Percentiles rank a stretch among this genome's conserved stretches.
These are phyloP conservation scores for Calephelis perditalis DNA, from an alignment of 2,888 invertebrate species.

Conservation along the genomic window DNA sequence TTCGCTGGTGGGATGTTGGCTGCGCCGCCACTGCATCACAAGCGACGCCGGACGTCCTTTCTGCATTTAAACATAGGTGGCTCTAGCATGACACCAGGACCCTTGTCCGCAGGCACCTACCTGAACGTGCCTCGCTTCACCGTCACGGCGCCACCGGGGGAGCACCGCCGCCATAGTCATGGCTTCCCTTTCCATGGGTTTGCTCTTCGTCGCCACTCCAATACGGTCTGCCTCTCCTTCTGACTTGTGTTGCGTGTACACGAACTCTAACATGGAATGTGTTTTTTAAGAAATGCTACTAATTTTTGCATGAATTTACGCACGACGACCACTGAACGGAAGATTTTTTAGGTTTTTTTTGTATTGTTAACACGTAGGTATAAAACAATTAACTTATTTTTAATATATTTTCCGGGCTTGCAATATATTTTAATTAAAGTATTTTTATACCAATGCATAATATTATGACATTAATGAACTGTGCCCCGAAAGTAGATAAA, in stretches of 20 bases:
- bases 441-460: too few relatives aligned
- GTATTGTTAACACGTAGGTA: too few relatives aligned
- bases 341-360: too few relatives aligned
- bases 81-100: slow-evolving; percentile 44
- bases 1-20: slow-evolving; percentile 59
- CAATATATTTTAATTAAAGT: too few relatives aligned
- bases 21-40: slow-evolving; percentile 41
- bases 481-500: too few relatives aligned
- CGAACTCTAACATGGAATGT: slow-evolving; percentile 19
- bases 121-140: slow-evolving; percentile 74
- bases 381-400: too few relatives aligned
- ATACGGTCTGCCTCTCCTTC: slow-evolving; percentile 77
- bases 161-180: slow-evolving; percentile 71
- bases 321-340: not conserved
- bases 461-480: too few relatives aligned
- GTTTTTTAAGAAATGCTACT: not conserved
- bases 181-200: slow-evolving; percentile 80
- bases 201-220: slow-evolving; percentile 82
- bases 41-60: slow-evolving; percentile 77
- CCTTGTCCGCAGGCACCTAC: slow-evolving; percentile 70
- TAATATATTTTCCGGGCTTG: too few relatives aligned
- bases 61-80: slow-evolving; percentile 76
- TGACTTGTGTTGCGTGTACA: slow-evolving; percentile 9
- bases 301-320: not conserved
- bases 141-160: slow-evolving; percentile 74